These are phyloP conservation scores for Porites divaricata DNA, from an alignment of 92 coral and sea anemone species.

Conservation along the genomic window DNA sequence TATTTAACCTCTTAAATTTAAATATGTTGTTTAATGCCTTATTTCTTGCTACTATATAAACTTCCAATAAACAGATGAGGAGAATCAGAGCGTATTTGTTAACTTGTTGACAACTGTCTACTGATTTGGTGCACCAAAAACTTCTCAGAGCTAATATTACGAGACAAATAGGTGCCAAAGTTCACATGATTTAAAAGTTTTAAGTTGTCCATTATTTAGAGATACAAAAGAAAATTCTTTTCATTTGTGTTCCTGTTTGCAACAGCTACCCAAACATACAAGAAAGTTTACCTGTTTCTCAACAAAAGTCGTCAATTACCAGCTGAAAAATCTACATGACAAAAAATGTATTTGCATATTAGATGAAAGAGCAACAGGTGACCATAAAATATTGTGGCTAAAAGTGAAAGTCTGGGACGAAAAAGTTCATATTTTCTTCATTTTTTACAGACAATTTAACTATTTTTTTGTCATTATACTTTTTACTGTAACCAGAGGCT, in stretches of 20 bases:
- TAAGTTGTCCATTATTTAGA: not conserved
- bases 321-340: constrained; percentile 21
- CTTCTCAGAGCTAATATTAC: not conserved
- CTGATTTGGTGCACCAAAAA: not conserved
- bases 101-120: not conserved
- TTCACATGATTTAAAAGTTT: no score
- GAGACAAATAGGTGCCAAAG: not conserved
- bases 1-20: not conserved
- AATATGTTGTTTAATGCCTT: not conserved
- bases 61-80: not conserved
- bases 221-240: constrained; percentile 19
- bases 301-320: constrained; percentile 25
- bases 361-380: constrained; percentile 26
- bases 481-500: not conserved
- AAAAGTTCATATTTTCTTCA: no score
- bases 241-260: constrained; percentile 6
- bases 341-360: constrained; percentile 39
- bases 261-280: constrained; percentile 51
- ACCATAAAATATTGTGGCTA: not conserved
- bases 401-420: not conserved
- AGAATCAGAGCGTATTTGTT: not conserved
- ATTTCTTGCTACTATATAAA: not conserved
- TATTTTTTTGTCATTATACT: not conserved
- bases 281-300: constrained; percentile 29
- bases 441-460: not conserved